These are phyloP conservation scores for Haliaeetus leucogaster DNA, from an alignment of 2,113 vertebrate genomes.

Conservation along the genomic window DNA sequence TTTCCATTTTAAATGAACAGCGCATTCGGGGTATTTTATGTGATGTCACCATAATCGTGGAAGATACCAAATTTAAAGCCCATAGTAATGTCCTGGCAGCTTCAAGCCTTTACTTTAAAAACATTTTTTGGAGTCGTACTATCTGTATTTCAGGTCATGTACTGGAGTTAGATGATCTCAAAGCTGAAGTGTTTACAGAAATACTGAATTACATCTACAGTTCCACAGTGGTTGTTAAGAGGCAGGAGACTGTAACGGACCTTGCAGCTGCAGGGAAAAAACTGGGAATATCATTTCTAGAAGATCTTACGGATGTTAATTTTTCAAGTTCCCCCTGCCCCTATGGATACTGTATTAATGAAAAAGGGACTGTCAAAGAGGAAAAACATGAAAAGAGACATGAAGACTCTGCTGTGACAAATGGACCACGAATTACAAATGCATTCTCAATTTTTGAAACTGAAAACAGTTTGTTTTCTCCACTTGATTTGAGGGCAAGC, in stretches of 20 bases:
- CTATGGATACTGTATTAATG: constrained; percentile 72
- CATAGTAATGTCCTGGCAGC: constrained; percentile 96
- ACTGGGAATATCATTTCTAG: constrained; percentile 94
- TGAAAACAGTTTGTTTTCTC: constrained; percentile 86
- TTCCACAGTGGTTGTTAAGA: constrained; percentile 84
- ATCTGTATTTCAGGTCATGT: constrained; percentile 88
- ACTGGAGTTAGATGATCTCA: constrained; percentile 92
- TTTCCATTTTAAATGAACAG: constrained; percentile 92
- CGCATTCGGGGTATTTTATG: constrained; percentile 92
- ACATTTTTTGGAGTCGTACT: constrained; percentile 84
- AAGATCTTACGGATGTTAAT: constrained; percentile 79
- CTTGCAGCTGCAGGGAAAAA: constrained; percentile 91
- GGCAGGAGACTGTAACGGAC: constrained; percentile 80
- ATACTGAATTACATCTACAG: constrained; percentile 98
- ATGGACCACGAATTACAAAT: constrained; percentile 94
- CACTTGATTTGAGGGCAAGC: constrained; percentile 79
- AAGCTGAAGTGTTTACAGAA: constrained; percentile 94
- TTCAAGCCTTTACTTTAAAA: constrained; percentile 94
- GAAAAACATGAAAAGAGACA: constrained; percentile 77
- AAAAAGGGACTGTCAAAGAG: constrained; percentile 76
- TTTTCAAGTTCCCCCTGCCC: constrained; percentile 73
- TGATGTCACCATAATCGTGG: constrained; percentile 96
- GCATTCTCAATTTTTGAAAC: constrained; percentile 96
- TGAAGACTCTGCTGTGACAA: constrained; percentile 83
- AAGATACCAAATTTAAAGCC: constrained; percentile 96